Base-by-base conservation (phyloP, 2,888 invertebrate genomes). In the Sylvicola cinctus region DNA sequence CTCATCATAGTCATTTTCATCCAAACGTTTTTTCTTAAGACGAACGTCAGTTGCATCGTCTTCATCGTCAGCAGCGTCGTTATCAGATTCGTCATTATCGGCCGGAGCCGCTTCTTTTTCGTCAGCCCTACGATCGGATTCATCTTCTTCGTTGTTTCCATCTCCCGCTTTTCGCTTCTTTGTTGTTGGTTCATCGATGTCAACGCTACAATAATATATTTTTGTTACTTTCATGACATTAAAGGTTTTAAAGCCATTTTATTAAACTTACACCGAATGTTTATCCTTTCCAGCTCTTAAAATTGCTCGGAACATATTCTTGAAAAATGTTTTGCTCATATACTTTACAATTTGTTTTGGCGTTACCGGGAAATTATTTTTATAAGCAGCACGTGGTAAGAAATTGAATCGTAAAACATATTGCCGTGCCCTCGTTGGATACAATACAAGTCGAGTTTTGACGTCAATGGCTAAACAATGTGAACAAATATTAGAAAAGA, bases 341-440 rank as follows among this genome's bases (percentile, higher is more conserved):
- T 74, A 74, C 26, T 68, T 64, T 16, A 90, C 56, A 16, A 87
- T 66, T 33, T 67, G 58, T 28, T 64, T 58, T 0, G 87, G 81
- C 33, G 68, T 74, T 2, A 87, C 67, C 33, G 65, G 61, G 44
- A 74, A 81, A 33, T 77, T 69, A 3, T 69, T 63, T 45, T 74
- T 72, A 49, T 91, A 91, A 23, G 68, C 70, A 15, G 68, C 60
- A 29, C 72, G 60, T 0, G 83, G 79, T 35, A 91, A 60, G 50
- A 85, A 87, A 16, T 68, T 55, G 42, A 90, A 74, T 7, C 60
- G 65, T 42, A 91, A 52, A 1, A 63, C 67, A 41, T 80, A 83
- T 32, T 66, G 61, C 39, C 80, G 57, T 34, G 62, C 61, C 35
- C 72, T 62, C 3, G 60, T 47, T 0, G 74, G 70, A 1, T 45